Conservation (phyloP, 2,888 invertebrate species). For the Caenorhabditis drosophilae region DNA sequence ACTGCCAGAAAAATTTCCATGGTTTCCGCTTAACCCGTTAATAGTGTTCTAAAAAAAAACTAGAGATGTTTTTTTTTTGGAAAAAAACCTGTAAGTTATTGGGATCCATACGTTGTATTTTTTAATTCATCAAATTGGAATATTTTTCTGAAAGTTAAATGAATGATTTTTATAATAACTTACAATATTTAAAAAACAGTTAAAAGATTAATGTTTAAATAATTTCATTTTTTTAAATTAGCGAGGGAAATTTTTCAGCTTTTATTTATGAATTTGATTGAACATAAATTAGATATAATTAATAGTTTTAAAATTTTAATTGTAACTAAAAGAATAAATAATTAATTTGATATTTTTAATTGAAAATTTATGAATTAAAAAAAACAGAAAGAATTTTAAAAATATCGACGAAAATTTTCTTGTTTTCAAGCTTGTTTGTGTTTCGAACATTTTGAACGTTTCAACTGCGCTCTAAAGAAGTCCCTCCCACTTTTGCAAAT, state of each 20-base stretch:
- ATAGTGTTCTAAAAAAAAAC: slow-evolving; percentile 12
- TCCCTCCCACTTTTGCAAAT: slow-evolving; percentile 6
- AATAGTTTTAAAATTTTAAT: neutral
- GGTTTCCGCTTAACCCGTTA: slow-evolving; percentile 13
- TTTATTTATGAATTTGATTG: too few species aligned
- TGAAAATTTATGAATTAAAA: neutral
- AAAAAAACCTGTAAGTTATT: slow-evolving; percentile 16
- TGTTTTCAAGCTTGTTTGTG: neutral
- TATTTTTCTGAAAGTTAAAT: too few species aligned
- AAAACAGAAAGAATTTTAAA: neutral
- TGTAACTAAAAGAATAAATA: slow-evolving; percentile 12
- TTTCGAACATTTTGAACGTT: slow-evolving; percentile 4
- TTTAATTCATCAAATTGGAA: too few species aligned
- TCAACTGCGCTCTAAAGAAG: slow-evolving; percentile 10
- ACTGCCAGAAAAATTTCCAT: slow-evolving; percentile 3
- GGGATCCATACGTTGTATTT: slow-evolving; percentile 34
- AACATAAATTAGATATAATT: too few species aligned
- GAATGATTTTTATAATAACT: too few species aligned
- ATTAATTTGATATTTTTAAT: neutral
- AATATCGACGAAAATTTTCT: neutral
- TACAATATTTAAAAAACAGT: too few species aligned
- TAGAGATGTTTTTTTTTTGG: neutral
- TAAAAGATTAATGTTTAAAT: too few species aligned
- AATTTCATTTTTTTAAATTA: too few species aligned
- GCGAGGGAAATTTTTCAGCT: too few species aligned